A percentile compares a stretch with the other conserved stretches of the same genome.
Conservation (phyloP, 2,888 invertebrate species). For the Acanthosepion esculentum region DNA sequence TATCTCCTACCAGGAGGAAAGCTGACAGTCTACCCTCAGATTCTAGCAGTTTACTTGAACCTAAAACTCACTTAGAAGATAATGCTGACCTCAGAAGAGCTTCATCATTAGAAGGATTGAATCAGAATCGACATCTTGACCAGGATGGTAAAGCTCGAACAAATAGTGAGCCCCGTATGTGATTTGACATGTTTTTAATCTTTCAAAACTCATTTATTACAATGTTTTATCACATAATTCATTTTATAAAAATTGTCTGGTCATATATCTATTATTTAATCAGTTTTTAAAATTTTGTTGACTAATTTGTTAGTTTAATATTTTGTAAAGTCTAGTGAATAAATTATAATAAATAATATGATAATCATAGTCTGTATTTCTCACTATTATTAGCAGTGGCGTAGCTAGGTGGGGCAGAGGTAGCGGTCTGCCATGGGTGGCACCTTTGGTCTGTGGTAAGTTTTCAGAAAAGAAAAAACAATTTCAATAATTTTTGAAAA, state of each 20-base stretch:
- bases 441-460: no score
- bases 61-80: conserved; percentile 41
- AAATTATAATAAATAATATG: no score
- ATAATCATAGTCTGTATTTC: no score
- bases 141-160: conserved; percentile 39
- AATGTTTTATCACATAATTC: neutral
- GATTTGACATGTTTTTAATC: neutral
- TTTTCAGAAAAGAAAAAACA: no score
- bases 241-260: neutral
- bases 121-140: conserved; percentile 40
- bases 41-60: conserved; percentile 45
- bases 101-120: conserved; percentile 60
- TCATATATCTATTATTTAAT: neutral
- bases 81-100: conserved; percentile 55
- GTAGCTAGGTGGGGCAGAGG: no score
- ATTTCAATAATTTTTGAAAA: no score
- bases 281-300: neutral
- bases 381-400: no score
- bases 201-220: neutral
- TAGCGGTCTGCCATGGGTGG: no score
- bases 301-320: neutral
- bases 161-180: conserved; percentile 39
- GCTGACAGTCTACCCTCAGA: conserved; percentile 46
- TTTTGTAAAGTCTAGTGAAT: no score
- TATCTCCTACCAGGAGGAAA: conserved; percentile 46